Conservation (phyloP, 2,888 invertebrate species). For the Cosmorhoe ocellata region DNA sequence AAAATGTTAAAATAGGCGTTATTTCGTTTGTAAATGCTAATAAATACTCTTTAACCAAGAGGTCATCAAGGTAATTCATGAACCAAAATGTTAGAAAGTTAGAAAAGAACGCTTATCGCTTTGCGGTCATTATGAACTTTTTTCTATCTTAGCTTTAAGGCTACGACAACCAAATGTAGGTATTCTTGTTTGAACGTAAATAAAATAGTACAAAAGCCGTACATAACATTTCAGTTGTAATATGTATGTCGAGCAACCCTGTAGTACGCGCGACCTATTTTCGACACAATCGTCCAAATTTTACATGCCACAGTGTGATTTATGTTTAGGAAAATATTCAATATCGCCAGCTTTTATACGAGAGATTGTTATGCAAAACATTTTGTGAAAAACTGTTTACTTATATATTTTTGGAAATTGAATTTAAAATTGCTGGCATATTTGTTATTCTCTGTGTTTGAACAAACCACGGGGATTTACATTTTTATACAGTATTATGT, state of each 20-base stretch:
- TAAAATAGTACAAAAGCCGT: not conserved
- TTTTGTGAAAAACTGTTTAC: conserved; percentile 6
- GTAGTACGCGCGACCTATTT: conserved; percentile 24
- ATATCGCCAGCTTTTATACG: conserved; percentile 24
- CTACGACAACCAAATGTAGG: too few species aligned
- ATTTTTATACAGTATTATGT: not conserved
- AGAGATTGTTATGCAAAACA: conserved; percentile 27
- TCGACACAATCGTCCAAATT: conserved; percentile 31
- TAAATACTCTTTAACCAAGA: too few species aligned
- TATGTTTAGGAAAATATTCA: conserved; percentile 33
- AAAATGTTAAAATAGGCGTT: too few species aligned
- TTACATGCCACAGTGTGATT: conserved; percentile 26
- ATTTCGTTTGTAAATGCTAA: too few species aligned
- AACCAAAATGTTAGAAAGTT: not conserved
- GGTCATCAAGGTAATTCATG: not conserved
- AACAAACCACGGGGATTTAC: not conserved
- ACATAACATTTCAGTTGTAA: not conserved
- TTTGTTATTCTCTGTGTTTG: conserved; percentile 1
- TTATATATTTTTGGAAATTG: not conserved
- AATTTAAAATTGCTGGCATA: conserved; percentile 4
- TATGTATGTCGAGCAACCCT: not conserved
- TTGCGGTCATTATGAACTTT: too few species aligned
- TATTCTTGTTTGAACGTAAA: too few species aligned
- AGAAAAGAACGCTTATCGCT: too few species aligned
- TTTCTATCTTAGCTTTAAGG: too few species aligned